Percentiles rank a stretch among this genome's conserved stretches.
Evolutionary conservation across 2,888 invertebrate species (phyloP).

Genomic region (Patella pellucida): DNA sequence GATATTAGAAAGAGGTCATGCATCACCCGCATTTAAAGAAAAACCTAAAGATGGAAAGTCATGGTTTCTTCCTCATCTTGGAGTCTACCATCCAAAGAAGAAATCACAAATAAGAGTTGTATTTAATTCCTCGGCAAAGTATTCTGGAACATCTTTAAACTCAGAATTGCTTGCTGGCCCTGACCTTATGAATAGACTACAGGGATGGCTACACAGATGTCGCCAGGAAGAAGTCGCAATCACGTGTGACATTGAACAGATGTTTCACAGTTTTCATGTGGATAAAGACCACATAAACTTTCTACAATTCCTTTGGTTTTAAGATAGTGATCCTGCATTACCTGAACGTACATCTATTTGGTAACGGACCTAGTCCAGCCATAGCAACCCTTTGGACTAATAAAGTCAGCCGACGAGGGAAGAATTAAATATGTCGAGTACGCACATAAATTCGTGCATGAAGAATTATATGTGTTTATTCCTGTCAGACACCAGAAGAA

Average conservation of each 20-base stretch:
- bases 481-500: conserved; percentile 21
- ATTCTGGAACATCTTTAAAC: conserved; percentile 24
- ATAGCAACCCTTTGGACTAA: conserved; percentile 37
- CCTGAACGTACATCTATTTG: conserved; percentile 41
- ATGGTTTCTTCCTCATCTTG: neutral
- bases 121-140: conserved; percentile 26
- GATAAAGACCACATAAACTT: conserved; percentile 31
- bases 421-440: conserved; percentile 18
- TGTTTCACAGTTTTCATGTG: conserved; percentile 20
- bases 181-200: conserved; percentile 25
- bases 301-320: conserved; percentile 41
- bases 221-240: conserved; percentile 24
- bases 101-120: conserved; percentile 18
- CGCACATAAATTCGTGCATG: conserved; percentile 31
- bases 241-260: conserved; percentile 26
- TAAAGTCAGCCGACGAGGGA: conserved; percentile 21
- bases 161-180: conserved; percentile 25
- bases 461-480: conserved; percentile 39
- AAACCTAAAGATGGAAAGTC: neutral
- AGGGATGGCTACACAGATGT: conserved; percentile 27
- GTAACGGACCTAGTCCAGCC: conserved; percentile 41
- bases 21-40: neutral
- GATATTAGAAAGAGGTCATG: neutral
- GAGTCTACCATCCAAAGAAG: neutral
- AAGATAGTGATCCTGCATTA: conserved; percentile 32